Evolutionary conservation across 2,797 vertebrate genomes (phyloP).

Genomic region (Kryptolebias ocellatus): DNA sequence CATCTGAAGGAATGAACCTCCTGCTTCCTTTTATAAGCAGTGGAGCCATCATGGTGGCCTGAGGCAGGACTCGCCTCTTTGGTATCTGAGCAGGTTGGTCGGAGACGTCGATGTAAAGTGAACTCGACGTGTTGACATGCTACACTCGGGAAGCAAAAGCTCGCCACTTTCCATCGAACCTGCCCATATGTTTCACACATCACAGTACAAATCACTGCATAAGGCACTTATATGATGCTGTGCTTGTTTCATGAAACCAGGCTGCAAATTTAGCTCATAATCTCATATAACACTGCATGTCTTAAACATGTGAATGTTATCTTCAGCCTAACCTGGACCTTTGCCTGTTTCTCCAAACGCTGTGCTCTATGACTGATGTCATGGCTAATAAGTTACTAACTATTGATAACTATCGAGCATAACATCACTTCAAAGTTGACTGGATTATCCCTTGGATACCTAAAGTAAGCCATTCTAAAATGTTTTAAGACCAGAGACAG

Average conservation of each 20-base stretch:
- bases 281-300: not conserved
- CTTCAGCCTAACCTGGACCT: no score
- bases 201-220: not conserved
- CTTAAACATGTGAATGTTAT: no score
- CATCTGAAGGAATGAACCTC: not conserved
- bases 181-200: slow-evolving; percentile 2
- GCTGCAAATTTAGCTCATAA: not conserved
- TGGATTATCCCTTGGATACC: no score
- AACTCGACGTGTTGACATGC: slow-evolving; percentile 9
- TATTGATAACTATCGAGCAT: no score
- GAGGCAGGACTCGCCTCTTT: slow-evolving; percentile 1
- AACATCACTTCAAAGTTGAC: no score
- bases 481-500: no score
- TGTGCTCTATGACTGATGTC: no score
- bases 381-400: no score
- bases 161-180: not conserved
- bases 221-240: not conserved
- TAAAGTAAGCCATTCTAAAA: no score
- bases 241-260: not conserved
- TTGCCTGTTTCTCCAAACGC: no score
- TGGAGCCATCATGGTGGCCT: slow-evolving; percentile 1
- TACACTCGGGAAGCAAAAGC: not conserved
- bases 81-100: not conserved
- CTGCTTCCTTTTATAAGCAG: not conserved
- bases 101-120: not conserved